Percentiles rank a stretch among this genome's conserved stretches.
Conservation (phyloP, 2,888 invertebrate genomes). For the Nephrotoma appendiculata region DNA sequence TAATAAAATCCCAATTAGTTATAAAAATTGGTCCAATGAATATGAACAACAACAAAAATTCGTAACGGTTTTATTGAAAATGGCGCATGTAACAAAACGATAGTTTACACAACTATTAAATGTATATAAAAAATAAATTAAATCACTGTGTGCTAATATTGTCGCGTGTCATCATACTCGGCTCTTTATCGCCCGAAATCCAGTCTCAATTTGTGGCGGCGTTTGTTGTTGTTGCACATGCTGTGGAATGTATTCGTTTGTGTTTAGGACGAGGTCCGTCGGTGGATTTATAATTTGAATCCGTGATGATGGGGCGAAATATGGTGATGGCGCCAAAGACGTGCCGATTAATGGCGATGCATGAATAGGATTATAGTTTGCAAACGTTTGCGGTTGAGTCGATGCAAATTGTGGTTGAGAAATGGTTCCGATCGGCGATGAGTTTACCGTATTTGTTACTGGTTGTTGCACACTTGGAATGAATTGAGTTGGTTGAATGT, state of each 20-base stretch:
- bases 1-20: too few species aligned
- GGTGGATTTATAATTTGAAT: background rate
- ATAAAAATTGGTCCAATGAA: too few species aligned
- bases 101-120: background rate
- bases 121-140: background rate
- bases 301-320: background rate
- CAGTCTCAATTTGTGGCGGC: background rate
- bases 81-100: background rate
- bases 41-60: too few species aligned
- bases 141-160: background rate
- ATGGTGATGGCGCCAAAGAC: background rate
- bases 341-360: background rate
- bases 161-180: background rate
- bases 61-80: too few species aligned
- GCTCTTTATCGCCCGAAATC: background rate
- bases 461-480: background rate
- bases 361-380: background rate
- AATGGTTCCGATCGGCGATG: background rate
- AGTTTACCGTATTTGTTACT: background rate
- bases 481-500: background rate
- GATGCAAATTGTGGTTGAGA: background rate
- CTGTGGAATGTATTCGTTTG: constrained; percentile 2
- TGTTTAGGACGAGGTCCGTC: background rate
- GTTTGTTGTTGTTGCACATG: background rate
- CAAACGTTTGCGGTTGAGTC: background rate